Evolutionary conservation across 1,140 invertebrate genomes (phyloP).

Genomic region (Meloidogyne floridensis): DNA sequence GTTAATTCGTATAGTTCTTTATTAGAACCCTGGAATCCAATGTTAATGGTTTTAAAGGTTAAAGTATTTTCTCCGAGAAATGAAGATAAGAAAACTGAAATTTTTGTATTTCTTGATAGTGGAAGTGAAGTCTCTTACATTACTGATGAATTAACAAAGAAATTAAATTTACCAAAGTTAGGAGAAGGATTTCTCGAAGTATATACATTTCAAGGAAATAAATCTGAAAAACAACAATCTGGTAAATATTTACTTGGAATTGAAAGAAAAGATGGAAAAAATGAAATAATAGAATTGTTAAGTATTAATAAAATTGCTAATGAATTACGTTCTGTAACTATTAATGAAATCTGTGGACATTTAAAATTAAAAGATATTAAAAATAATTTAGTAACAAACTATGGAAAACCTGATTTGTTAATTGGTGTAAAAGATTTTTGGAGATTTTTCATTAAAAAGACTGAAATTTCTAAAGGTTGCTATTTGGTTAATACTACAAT

Average conservation of each 20-base stretch:
- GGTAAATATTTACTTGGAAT: slow-evolving; percentile 7
- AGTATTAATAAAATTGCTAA: slow-evolving; percentile 15
- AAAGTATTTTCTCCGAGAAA: no score
- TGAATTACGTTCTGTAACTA: slow-evolving; percentile 1
- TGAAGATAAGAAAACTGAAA: no score
- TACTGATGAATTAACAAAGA: not conserved
- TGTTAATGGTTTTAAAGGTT: no score
- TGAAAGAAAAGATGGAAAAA: slow-evolving; percentile 8
- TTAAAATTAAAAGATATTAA: not conserved
- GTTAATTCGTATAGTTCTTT: no score
- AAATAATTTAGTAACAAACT: not conserved
- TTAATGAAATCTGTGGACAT: not conserved
- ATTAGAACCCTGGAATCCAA: no score
- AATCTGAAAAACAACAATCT: not conserved
- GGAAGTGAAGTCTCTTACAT: slow-evolving; percentile 7
- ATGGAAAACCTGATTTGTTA: slow-evolving; percentile 29
- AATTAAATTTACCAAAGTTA: slow-evolving; percentile 25
- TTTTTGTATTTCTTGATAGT: not conserved
- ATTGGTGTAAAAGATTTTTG: slow-evolving; percentile 37
- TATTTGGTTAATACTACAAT: slow-evolving; percentile 25
- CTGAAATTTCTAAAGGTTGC: not conserved
- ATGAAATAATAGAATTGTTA: slow-evolving; percentile 3
- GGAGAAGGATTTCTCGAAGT: slow-evolving; percentile 22
- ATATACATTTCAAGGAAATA: slow-evolving; percentile 14
- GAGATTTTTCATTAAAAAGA: slow-evolving; percentile 16